A percentile compares a stretch with the other conserved stretches of the same genome.
Conservation (phyloP, 2,113 vertebrate species). For the Pampusana beccarii region DNA sequence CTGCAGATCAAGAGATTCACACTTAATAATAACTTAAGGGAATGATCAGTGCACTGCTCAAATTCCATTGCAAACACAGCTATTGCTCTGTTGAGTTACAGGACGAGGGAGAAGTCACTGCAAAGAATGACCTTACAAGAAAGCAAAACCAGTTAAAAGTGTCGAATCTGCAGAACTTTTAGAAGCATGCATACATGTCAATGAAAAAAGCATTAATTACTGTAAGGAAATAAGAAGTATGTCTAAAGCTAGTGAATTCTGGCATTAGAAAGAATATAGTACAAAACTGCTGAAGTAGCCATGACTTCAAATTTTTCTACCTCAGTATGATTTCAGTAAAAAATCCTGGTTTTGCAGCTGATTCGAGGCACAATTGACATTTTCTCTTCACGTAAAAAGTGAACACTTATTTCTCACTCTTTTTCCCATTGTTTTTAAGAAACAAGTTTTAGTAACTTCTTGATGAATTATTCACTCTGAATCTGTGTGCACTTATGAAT, state of each 20-base stretch:
- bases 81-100: slow-evolving; percentile 49
- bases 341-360: neutral
- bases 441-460: neutral
- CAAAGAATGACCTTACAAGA: slow-evolving; percentile 52
- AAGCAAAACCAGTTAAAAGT: slow-evolving; percentile 59
- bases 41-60: slow-evolving; percentile 48
- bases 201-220: slow-evolving; percentile 19
- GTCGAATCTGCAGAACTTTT: neutral
- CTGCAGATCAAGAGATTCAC: slow-evolving; percentile 57
- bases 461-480: slow-evolving; percentile 3
- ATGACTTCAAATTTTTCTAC: neutral
- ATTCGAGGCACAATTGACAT: neutral
- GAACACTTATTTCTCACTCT: neutral
- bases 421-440: neutral
- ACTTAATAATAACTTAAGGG: slow-evolving; percentile 1
- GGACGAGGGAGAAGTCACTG: slow-evolving; percentile 42
- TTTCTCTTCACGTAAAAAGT: neutral
- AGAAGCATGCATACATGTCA: neutral
- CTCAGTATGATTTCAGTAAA: neutral
- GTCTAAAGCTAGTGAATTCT: slow-evolving; percentile 16
- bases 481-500: neutral
- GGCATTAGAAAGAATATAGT: neutral
- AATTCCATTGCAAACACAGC: slow-evolving; percentile 55
- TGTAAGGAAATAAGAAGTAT: neutral
- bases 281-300: neutral